A percentile compares a stretch with the other conserved stretches of the same genome.
Evolutionary conservation across 35 echinoderm and acorn worm genomes (phyloP).

Genomic region (Lytechinus variegatus): DNA sequence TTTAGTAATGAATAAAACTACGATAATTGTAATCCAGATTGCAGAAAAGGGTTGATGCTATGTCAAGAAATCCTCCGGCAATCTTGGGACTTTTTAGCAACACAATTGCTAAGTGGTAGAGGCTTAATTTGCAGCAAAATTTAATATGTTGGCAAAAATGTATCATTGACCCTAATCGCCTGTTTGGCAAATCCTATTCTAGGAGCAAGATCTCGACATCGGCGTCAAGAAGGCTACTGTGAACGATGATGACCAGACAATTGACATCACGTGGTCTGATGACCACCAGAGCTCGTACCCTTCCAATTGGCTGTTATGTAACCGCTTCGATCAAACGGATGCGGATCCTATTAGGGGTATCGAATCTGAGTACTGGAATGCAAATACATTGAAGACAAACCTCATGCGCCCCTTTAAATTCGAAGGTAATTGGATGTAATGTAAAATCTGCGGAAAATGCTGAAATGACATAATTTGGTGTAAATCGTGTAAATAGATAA

Average conservation of each 20-base stretch:
- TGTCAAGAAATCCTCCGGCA: too few species aligned
- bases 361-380: constrained; percentile 44
- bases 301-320: constrained; percentile 26
- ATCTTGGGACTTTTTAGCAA: too few species aligned
- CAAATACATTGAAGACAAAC: background rate
- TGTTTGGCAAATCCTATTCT: background rate
- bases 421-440: background rate
- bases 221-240: background rate
- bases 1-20: too few species aligned
- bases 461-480: too few species aligned
- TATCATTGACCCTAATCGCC: background rate
- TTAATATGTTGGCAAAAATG: too few species aligned
- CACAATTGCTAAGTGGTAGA: too few species aligned
- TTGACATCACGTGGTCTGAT: constrained; percentile 48
- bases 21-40: too few species aligned
- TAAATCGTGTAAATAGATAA: too few species aligned
- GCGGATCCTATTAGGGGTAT: constrained; percentile 25
- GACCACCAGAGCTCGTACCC: constrained; percentile 47
- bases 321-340: constrained; percentile 34
- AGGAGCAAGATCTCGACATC: constrained; percentile 40
- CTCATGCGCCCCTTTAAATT: constrained; percentile 27
- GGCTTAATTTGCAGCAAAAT: too few species aligned
- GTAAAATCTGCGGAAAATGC: too few species aligned
- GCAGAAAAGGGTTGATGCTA: too few species aligned
- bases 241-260: background rate